Evolutionary conservation across 2,888 invertebrate genomes (phyloP), one percentile per base, ranked within the genome.

Genomic region (Noctuana brunneofusca): DNA sequence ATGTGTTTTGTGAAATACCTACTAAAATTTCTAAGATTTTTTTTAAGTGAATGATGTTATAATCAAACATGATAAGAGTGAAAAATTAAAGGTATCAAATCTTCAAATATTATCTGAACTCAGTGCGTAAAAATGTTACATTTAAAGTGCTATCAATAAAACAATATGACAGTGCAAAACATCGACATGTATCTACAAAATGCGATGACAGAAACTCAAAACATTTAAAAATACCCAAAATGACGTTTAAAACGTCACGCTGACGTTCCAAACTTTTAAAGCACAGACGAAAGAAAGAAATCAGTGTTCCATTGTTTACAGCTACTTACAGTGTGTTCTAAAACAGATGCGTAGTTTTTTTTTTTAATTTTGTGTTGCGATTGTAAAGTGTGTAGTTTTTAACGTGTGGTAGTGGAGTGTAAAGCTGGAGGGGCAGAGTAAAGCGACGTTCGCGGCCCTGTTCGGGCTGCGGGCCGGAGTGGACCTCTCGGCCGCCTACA

Each of bases 401-500:
- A 50, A 65, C 66, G 64, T 58, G 69, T 65, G 58, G 12, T 64
- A 78, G 81, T 82, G 80, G 53, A 76, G 83, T 83, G 70, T 62
- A 62, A 68, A 78, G 75, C 94, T 94, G 94, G 94, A 93, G 93
- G 88, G 89, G 65, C 92, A 93, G 82, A 89, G 92, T 81, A 93
- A 94, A 85, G 93, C 94, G 76, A 93, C 93, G 76, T 92, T 93
- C 80, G 94, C 95, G 88, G 93, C 93, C 92, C 93, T 93, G 75
- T 91, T 92, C 68, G 92, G 93, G 86, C 92, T 94, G 79, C 92
- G 94, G 92, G 93, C 93, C 81, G 94, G 95, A 72, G 96, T 98
- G 95, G 97, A 98, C 92, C 94, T 98, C 79, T 96, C 97, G 83
- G 97, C 97, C 81, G 97, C 97, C 78, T 98, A 98, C 91, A 94